phyloP scores from a whole-genome alignment of 2,888 invertebrate species.

The Neoscelio sp. region DNA sequence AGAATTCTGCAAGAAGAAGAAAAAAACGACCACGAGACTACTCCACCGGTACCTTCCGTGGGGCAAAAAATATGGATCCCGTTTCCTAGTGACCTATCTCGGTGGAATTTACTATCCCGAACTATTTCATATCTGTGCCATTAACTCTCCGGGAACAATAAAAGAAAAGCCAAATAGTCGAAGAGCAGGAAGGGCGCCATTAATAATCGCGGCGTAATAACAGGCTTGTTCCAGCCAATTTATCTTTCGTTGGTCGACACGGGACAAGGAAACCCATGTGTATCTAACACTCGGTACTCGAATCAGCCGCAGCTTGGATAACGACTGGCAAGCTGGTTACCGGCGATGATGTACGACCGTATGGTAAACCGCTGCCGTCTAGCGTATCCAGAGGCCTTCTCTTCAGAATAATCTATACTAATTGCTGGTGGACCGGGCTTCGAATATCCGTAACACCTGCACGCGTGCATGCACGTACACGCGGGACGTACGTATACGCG shows the following conservation, averaged over 20 bases:
- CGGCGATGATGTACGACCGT: constrained; percentile 78
- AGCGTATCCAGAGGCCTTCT: constrained; percentile 66
- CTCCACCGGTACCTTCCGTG: too few species aligned
- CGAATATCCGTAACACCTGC: constrained; percentile 65
- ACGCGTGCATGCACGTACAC: constrained; percentile 47
- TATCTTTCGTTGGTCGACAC: constrained; percentile 49
- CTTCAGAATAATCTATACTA: constrained; percentile 72
- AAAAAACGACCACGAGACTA: too few species aligned
- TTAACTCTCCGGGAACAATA: constrained; percentile 30
- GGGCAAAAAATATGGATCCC: too few species aligned
- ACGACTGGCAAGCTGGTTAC: constrained; percentile 61
- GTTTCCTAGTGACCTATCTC: constrained; percentile 7
- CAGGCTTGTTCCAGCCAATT: constrained; percentile 51
- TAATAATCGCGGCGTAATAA: constrained; percentile 46
- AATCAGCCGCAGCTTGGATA: constrained; percentile 64
- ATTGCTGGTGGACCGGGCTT: constrained; percentile 69
- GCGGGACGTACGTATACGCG: constrained; percentile 21
- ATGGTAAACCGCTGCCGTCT: constrained; percentile 78
- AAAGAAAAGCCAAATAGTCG: constrained; percentile 29
- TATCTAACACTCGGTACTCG: constrained; percentile 60
- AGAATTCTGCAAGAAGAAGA: too few species aligned
- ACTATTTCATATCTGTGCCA: constrained; percentile 38
- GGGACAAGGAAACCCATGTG: constrained; percentile 58
- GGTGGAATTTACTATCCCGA: constrained; percentile 7
- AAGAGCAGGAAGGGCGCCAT: constrained; percentile 11